A percentile compares a stretch with the other conserved stretches of the same genome.
phyloP scores from a whole-genome alignment of 2,113 vertebrate genomes.

The Verasper variegatus region DNA sequence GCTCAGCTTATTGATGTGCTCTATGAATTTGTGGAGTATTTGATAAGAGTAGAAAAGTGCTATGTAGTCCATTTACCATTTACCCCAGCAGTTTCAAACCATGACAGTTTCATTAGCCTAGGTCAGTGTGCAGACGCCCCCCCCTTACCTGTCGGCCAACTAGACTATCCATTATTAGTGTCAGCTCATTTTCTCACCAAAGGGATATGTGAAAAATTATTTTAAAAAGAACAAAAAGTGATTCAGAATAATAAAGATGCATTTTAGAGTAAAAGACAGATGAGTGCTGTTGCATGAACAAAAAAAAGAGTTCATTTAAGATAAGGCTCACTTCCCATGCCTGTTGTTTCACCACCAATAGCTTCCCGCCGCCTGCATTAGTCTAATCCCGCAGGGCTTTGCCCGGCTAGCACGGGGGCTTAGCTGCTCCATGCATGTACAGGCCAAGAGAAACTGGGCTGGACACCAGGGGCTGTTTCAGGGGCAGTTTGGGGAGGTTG shows the following conservation, averaged over 20 bases:
- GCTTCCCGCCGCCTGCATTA: constrained; percentile 59
- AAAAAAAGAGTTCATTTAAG: neutral
- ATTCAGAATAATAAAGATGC: neutral
- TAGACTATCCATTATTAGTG: too few relatives aligned
- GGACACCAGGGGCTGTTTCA: constrained; percentile 33
- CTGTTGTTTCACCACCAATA: constrained; percentile 49
- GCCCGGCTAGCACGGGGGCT: constrained; percentile 60
- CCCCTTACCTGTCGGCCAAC: too few relatives aligned
- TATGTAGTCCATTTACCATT: too few relatives aligned
- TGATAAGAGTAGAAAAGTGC: too few relatives aligned
- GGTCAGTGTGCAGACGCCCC: too few relatives aligned
- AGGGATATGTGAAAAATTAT: neutral
- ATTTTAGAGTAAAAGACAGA: neutral
- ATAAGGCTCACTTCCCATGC: constrained; percentile 49
- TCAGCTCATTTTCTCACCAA: neutral
- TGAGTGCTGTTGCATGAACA: neutral
- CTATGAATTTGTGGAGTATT: too few relatives aligned
- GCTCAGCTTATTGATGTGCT: too few relatives aligned
- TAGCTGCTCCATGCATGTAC: constrained; percentile 55
- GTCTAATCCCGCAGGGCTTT: constrained; percentile 74
- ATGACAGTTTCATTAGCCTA: too few relatives aligned
- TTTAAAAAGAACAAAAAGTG: too few relatives aligned
- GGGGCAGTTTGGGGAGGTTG: constrained; percentile 43
- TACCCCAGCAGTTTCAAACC: too few relatives aligned
- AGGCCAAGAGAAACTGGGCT: constrained; percentile 67